Conservation (phyloP, 2,888 invertebrate genomes). For the Cerastis leucographa region DNA sequence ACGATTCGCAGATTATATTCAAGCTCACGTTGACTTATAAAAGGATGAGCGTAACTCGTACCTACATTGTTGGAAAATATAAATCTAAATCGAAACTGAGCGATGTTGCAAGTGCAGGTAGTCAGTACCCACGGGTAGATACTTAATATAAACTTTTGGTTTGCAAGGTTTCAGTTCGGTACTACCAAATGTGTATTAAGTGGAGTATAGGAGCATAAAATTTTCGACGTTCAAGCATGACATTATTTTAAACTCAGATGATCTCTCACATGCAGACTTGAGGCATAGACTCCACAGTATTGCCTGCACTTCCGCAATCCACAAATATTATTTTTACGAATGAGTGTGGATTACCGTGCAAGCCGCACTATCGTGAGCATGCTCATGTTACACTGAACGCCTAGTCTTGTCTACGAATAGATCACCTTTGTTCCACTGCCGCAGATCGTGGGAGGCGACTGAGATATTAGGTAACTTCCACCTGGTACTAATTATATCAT, state of each 20-base stretch:
- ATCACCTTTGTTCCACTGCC: constrained; percentile 58
- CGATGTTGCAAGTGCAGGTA: background rate
- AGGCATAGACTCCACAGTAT: background rate
- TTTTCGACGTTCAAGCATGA: no score
- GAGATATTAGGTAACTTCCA: constrained; percentile 38
- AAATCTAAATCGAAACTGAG: no score
- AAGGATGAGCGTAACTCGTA: background rate
- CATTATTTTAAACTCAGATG: background rate
- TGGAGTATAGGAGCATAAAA: no score
- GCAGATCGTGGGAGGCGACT: constrained; percentile 21
- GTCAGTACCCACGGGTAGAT: no score
- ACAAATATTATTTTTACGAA: constrained; percentile 49
- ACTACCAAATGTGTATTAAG: background rate
- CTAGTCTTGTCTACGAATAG: constrained; percentile 54
- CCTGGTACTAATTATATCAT: constrained; percentile 45
- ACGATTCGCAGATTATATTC: constrained; percentile 17
- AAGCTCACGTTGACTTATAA: constrained; percentile 3
- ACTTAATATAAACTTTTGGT: background rate
- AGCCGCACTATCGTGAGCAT: constrained; percentile 32
- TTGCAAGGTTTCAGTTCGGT: background rate
- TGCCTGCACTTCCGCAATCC: constrained; percentile 34
- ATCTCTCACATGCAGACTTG: background rate
- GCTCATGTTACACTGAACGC: constrained; percentile 40
- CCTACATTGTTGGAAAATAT: no score
- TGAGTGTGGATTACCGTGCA: constrained; percentile 43